phyloP scores from a whole-genome alignment of 2,113 vertebrate species.

The Leucoraja erinaceus region DNA sequence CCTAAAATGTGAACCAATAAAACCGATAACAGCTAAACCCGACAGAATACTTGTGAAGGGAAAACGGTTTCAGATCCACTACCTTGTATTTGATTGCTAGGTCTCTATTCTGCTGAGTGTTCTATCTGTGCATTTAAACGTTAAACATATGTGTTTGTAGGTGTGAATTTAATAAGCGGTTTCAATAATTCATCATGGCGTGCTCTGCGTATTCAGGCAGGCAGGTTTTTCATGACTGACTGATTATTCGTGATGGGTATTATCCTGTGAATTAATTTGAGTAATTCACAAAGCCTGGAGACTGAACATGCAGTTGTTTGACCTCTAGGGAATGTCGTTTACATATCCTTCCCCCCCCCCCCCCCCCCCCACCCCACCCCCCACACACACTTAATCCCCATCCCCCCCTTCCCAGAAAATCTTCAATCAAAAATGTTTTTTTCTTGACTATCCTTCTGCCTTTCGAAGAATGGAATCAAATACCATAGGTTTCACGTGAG shows the following conservation, averaged over 20 bases:
- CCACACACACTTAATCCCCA: no score
- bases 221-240: neutral
- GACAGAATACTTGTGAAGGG: neutral
- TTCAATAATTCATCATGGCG: neutral
- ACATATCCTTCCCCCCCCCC: no score
- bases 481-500: no score
- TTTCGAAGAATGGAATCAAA: no score
- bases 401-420: neutral
- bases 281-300: neutral
- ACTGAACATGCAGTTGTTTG: neutral
- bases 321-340: neutral
- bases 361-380: no score
- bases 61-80: no score
- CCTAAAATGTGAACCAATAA: no score
- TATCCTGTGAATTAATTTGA: neutral
- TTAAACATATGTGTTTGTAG: neutral
- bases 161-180: neutral
- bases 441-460: no score
- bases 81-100: no score
- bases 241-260: neutral
- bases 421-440: neutral
- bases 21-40: no score
- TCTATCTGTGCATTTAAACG: no score
- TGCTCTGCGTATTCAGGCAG: neutral
- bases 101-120: no score